Evolutionary conservation across 2,797 vertebrate genomes (phyloP).

Genomic region (Micrastur ruficollis): DNA sequence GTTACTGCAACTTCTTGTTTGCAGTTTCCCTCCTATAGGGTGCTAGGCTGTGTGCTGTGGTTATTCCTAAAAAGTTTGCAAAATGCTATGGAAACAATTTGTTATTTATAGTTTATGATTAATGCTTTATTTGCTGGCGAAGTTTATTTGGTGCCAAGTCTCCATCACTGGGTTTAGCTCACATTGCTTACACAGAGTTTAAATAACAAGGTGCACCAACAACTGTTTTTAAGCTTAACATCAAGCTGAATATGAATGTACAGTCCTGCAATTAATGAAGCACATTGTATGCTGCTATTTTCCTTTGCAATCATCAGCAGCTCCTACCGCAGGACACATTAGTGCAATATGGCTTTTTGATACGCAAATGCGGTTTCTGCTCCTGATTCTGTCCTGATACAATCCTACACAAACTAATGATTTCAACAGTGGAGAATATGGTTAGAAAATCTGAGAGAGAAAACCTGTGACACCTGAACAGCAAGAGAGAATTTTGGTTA

Average conservation of each 20-base stretch:
- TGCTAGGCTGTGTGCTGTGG: background rate
- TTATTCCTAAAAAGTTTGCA: background rate
- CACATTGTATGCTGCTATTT: background rate
- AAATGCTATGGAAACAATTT: constrained; percentile 11
- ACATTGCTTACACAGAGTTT: background rate
- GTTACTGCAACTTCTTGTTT: background rate
- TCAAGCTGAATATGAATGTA: background rate
- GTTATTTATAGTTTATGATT: constrained; percentile 24
- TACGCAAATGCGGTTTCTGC: background rate
- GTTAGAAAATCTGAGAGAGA: background rate
- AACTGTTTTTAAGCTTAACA: background rate
- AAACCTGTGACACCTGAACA: background rate
- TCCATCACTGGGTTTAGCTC: background rate
- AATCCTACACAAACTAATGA: background rate
- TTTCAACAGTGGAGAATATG: background rate
- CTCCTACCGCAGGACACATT: background rate
- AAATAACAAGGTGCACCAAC: background rate
- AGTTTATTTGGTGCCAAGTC: background rate
- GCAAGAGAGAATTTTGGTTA: background rate
- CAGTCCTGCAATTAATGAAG: background rate
- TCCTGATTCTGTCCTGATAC: background rate
- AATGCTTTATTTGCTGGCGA: background rate
- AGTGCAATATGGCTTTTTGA: background rate
- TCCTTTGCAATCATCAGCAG: background rate
- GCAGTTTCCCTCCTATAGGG: background rate